Percentiles rank a stretch among this genome's conserved stretches.
Conservation (phyloP, 2,888 invertebrate species). For the Neuroscelio doddi region DNA sequence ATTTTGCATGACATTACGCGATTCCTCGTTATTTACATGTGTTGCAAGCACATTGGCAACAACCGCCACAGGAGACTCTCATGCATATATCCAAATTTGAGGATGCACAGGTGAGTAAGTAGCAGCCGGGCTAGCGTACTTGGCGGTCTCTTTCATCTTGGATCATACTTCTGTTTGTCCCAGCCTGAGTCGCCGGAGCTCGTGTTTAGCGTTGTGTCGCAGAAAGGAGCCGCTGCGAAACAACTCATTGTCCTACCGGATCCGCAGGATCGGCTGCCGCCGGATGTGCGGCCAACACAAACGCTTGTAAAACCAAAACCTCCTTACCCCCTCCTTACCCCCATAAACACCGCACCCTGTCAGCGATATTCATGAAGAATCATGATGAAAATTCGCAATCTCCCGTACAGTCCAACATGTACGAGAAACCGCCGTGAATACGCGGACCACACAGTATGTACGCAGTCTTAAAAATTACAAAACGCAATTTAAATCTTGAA, state of each 20-base stretch:
- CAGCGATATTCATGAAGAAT: slow-evolving; percentile 28
- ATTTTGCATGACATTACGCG: neutral
- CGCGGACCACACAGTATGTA: neutral
- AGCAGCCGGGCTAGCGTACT: slow-evolving; percentile 23
- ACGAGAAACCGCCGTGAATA: neutral
- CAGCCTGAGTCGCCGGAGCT: slow-evolving; percentile 53
- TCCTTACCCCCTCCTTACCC: slow-evolving; percentile 17
- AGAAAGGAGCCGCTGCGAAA: slow-evolving; percentile 52
- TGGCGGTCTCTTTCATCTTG: slow-evolving; percentile 66
- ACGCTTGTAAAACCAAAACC: slow-evolving; percentile 39
- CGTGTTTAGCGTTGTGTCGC: slow-evolving; percentile 42
- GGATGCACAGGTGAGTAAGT: slow-evolving; percentile 55
- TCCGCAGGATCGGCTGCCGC: slow-evolving; percentile 51
- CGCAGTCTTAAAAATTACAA: too few species aligned
- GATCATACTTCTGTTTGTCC: slow-evolving; percentile 68
- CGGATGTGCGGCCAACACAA: slow-evolving; percentile 59
- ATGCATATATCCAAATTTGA: slow-evolving; percentile 66
- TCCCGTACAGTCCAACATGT: slow-evolving; percentile 2
- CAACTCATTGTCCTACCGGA: slow-evolving; percentile 58
- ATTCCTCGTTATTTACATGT: slow-evolving; percentile 53
- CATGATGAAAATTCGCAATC: slow-evolving; percentile 19
- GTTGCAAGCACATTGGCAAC: slow-evolving; percentile 54
- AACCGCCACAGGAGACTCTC: slow-evolving; percentile 36
- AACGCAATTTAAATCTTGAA: too few species aligned
- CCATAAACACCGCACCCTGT: slow-evolving; percentile 9